phyloP scores from a whole-genome alignment of 2,888 invertebrate species.

The Conops quadrifasciatus region DNA sequence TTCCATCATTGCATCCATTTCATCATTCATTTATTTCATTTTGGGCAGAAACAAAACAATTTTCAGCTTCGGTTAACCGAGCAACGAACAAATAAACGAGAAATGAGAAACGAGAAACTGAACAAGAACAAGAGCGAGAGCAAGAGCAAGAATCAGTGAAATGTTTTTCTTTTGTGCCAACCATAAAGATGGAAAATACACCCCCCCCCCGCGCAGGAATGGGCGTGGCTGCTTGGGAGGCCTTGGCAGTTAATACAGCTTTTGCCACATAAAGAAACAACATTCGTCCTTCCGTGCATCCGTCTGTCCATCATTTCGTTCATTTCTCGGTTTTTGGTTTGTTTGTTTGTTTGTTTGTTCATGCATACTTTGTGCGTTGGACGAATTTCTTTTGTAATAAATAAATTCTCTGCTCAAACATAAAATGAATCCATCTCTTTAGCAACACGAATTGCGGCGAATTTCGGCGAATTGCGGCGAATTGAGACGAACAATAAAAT shows the following conservation, averaged over 20 bases:
- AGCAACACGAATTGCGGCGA: background rate
- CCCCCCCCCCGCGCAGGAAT: background rate
- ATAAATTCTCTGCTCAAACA: background rate
- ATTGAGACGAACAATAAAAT: background rate
- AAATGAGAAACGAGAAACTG: background rate
- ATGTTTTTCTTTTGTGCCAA: background rate
- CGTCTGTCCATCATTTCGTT: no score
- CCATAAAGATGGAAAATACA: no score
- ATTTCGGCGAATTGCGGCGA: background rate
- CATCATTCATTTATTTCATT: background rate
- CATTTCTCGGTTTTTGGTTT: no score
- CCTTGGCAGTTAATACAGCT: no score
- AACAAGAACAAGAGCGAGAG: background rate
- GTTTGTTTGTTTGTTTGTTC: background rate
- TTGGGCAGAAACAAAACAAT: slow-evolving; percentile 5
- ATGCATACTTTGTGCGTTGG: slow-evolving; percentile 8
- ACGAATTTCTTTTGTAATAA: background rate
- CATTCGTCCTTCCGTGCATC: no score
- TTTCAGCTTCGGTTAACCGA: slow-evolving; percentile 15
- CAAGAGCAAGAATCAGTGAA: slow-evolving; percentile 3
- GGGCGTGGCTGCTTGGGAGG: background rate
- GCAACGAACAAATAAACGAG: background rate
- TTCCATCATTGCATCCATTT: background rate
- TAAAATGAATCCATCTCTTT: background rate
- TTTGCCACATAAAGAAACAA: no score